These are phyloP conservation scores for Chirona hameri DNA, from an alignment of 2,888 invertebrate genomes.

Conservation along the genomic window DNA sequence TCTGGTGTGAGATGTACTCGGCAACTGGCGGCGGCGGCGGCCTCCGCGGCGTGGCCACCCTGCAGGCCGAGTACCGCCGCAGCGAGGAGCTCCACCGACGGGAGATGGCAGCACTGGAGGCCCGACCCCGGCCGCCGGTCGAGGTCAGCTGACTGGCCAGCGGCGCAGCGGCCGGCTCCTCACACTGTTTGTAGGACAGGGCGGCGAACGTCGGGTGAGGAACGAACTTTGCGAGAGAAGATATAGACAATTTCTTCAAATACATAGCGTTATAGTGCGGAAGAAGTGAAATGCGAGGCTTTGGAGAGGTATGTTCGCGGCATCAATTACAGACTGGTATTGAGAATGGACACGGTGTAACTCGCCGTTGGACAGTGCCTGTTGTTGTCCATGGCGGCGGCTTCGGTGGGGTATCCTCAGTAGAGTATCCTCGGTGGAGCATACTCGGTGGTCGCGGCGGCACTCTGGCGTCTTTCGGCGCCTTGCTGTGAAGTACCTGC, in stretches of 20 bases:
- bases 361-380: too few relatives aligned
- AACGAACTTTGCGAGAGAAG: neutral
- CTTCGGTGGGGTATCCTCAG: too few relatives aligned
- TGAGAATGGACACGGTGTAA: too few relatives aligned
- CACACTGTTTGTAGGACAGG: neutral
- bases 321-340: too few relatives aligned
- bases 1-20: slow-evolving; percentile 64
- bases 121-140: neutral
- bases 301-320: too few relatives aligned
- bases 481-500: too few relatives aligned
- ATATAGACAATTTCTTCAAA: neutral
- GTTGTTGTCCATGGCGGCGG: too few relatives aligned
- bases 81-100: neutral
- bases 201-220: neutral
- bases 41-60: neutral
- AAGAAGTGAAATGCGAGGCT: too few relatives aligned
- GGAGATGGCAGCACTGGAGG: neutral
- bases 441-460: too few relatives aligned
- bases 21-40: neutral
- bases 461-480: too few relatives aligned
- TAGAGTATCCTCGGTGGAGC: too few relatives aligned
- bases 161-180: neutral
- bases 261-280: neutral
- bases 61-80: neutral
- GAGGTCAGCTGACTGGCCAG: neutral